Evolutionary conservation across 1,140 invertebrate genomes (phyloP).

Genomic region (Pogonomyrmex californicus): DNA sequence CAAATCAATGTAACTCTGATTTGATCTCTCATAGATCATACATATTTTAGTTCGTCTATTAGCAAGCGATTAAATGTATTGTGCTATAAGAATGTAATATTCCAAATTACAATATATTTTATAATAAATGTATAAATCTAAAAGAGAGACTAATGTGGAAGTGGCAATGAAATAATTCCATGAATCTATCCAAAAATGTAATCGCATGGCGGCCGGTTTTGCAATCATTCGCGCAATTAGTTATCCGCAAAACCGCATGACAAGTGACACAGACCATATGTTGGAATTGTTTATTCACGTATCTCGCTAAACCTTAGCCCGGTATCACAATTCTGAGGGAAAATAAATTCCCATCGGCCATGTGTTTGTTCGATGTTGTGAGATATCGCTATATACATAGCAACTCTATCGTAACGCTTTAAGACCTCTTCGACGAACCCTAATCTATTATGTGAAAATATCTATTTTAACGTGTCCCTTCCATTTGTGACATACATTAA

Average conservation of each 20-base stretch:
- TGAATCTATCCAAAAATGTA: background rate
- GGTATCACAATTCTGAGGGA: constrained; percentile 59
- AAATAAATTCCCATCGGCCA: constrained; percentile 74
- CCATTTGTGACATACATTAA: background rate
- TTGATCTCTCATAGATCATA: constrained; percentile 8
- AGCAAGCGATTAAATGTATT: background rate
- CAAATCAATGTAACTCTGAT: background rate
- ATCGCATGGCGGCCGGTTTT: constrained; percentile 15
- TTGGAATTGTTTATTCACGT: constrained; percentile 76
- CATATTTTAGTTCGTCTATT: background rate
- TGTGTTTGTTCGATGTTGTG: constrained; percentile 73
- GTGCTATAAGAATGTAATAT: constrained; percentile 3
- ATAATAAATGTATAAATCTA: background rate
- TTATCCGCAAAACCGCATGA: constrained; percentile 53
- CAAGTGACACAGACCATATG: constrained; percentile 75
- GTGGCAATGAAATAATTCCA: constrained; percentile 1
- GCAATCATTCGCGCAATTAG: constrained; percentile 50
- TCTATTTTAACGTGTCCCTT: constrained; percentile 31
- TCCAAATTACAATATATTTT: constrained; percentile 20
- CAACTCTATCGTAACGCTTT: constrained; percentile 72
- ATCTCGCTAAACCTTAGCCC: constrained; percentile 68
- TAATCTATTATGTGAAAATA: constrained; percentile 34
- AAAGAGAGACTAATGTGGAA: background rate
- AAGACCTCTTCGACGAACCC: constrained; percentile 47
- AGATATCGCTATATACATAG: constrained; percentile 76